Conservation (phyloP, 2,888 invertebrate species). For the Strigamia maritima region DNA sequence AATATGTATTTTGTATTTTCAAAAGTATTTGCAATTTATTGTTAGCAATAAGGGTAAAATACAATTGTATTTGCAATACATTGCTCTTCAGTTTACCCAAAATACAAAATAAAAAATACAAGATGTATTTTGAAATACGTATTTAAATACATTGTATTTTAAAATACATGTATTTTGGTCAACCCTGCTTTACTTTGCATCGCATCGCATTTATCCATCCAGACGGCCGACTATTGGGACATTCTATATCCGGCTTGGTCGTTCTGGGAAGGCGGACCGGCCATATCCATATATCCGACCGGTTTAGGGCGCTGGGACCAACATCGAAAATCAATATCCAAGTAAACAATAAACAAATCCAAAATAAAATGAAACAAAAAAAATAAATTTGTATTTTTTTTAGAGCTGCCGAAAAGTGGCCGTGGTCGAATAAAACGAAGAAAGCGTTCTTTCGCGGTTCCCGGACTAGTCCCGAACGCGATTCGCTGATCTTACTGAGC, state of each 20-base stretch:
- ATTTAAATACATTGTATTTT: too few species aligned
- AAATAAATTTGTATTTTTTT: too few species aligned
- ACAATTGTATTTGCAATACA: too few species aligned
- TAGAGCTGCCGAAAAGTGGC: conserved; percentile 61
- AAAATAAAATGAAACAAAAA: not conserved
- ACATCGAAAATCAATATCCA: conserved; percentile 68
- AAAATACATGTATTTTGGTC: too few species aligned
- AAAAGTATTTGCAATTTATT: too few species aligned
- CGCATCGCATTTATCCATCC: not conserved
- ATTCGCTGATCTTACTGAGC: conserved; percentile 74
- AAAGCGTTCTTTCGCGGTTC: conserved; percentile 85
- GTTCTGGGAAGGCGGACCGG: conserved; percentile 98
- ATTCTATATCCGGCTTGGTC: conserved; percentile 94
- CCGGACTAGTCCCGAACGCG: conserved; percentile 85
- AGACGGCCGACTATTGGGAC: conserved; percentile 75
- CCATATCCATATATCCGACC: conserved; percentile 82
- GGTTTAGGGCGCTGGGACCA: conserved; percentile 75
- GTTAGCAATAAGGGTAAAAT: too few species aligned
- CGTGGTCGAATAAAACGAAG: conserved; percentile 72
- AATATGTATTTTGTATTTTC: too few species aligned
- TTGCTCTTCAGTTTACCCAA: too few species aligned
- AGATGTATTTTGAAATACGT: too few species aligned
- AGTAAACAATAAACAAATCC: conserved; percentile 46
- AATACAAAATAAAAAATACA: too few species aligned
- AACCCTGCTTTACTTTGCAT: too few species aligned